A percentile compares a stretch with the other conserved stretches of the same genome.
These are phyloP conservation scores for Ammodytes dubius DNA, from an alignment of 2,113 vertebrate genomes.

Conservation along the genomic window DNA sequence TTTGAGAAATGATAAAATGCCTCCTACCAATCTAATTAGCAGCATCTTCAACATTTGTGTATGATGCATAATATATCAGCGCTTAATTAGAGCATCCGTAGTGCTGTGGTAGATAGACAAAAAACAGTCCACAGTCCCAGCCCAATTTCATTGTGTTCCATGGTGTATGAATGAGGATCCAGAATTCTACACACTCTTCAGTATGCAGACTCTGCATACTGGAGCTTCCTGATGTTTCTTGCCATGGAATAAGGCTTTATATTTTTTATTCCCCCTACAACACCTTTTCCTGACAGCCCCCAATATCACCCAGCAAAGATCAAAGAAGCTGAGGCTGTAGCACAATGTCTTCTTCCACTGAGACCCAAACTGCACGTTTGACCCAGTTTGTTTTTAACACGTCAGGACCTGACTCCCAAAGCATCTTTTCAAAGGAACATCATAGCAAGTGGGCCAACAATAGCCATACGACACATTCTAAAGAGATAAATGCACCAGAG, in stretches of 20 bases:
- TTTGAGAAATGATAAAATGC: slow-evolving; percentile 28
- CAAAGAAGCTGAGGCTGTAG: slow-evolving; percentile 56
- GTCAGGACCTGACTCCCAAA: slow-evolving; percentile 11
- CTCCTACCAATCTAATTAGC: slow-evolving; percentile 35
- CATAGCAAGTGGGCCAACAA: slow-evolving; percentile 19
- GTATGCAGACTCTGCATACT: slow-evolving; percentile 3
- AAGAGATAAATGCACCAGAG: slow-evolving; percentile 23
- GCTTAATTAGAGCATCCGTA: slow-evolving; percentile 46
- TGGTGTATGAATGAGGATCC: slow-evolving; percentile 2
- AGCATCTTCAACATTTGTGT: slow-evolving; percentile 30
- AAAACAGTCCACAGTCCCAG: slow-evolving; percentile 3
- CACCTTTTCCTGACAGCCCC: slow-evolving; percentile 32
- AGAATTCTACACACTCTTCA: slow-evolving; percentile 2
- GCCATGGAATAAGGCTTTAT: slow-evolving; percentile 40
- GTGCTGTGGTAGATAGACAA: slow-evolving; percentile 23
- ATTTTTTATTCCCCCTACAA: slow-evolving; percentile 40
- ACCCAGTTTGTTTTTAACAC: slow-evolving; percentile 61
- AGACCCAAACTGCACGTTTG: slow-evolving; percentile 57
- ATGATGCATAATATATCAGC: slow-evolving; percentile 27
- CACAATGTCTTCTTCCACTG: slow-evolving; percentile 31
- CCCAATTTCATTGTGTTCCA: slow-evolving; percentile 4
- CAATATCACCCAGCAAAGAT: slow-evolving; percentile 55
- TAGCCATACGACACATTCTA: slow-evolving; percentile 17
- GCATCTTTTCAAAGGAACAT: slow-evolving; percentile 36
- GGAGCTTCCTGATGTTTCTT: slow-evolving; percentile 5